These are phyloP conservation scores for Bryconaethiops microstoma DNA, from an alignment of 2,797 vertebrate genomes.

Conservation along the genomic window DNA sequence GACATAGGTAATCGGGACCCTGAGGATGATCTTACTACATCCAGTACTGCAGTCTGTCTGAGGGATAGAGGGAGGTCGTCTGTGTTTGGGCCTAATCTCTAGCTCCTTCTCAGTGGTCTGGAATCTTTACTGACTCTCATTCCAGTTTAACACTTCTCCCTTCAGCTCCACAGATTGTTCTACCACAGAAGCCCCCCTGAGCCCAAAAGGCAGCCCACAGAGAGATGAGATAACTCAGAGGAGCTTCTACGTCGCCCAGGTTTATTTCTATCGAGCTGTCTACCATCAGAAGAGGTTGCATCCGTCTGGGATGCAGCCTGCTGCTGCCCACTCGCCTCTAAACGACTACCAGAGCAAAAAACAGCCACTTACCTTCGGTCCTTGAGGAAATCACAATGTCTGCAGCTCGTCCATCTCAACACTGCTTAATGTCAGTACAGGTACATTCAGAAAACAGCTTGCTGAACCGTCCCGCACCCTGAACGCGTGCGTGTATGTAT, in stretches of 20 bases:
- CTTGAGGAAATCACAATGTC: conserved; percentile 69
- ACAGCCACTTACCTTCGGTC: conserved; percentile 72
- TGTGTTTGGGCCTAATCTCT: conserved; percentile 32
- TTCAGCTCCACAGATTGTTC: not conserved
- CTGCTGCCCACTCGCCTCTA: conserved; percentile 24
- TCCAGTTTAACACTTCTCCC: not conserved
- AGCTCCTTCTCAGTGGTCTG: not conserved
- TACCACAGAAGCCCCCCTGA: not conserved
- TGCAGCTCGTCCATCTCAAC: conserved; percentile 66
- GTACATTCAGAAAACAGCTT: not conserved
- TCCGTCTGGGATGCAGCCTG: conserved; percentile 44
- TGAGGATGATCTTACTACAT: not conserved
- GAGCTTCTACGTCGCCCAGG: not conserved
- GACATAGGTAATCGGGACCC: not conserved
- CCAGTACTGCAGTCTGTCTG: not conserved
- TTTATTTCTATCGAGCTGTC: not conserved
- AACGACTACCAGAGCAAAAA: not conserved
- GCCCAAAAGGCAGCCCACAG: not conserved
- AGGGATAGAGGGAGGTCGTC: conserved; percentile 15
- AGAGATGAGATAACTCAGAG: not conserved
- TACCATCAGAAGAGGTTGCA: not conserved
- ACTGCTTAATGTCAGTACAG: not conserved
- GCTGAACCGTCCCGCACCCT: conserved; percentile 29
- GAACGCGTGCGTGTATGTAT: conserved; percentile 48
- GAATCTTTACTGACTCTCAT: not conserved